Evolutionary conservation across 2,888 invertebrate species (phyloP).

Genomic region (Petrolisthes manimaculis): DNA sequence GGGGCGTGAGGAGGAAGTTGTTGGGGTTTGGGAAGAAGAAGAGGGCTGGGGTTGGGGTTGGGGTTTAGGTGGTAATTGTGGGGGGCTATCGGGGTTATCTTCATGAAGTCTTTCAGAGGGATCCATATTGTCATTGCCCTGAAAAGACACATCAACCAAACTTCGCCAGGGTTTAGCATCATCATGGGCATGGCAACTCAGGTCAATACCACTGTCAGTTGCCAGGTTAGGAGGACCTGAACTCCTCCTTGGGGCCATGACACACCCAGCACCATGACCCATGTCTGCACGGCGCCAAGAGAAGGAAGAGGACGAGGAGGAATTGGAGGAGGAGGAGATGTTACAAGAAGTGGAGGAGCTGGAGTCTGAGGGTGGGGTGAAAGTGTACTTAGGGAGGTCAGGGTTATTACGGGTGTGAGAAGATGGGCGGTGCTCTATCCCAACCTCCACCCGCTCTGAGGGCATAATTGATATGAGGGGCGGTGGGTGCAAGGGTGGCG

Average conservation of each 20-base stretch:
- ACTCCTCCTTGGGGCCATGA: slow-evolving; percentile 36
- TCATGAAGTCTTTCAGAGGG: neutral
- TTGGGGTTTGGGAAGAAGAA: neutral
- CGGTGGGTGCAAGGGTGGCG: slow-evolving; percentile 48
- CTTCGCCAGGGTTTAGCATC: slow-evolving; percentile 60
- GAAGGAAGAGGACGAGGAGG: slow-evolving; percentile 39
- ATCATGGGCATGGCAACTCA: slow-evolving; percentile 58
- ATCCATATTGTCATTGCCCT: slow-evolving; percentile 6
- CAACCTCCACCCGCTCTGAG: slow-evolving; percentile 45
- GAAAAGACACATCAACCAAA: slow-evolving; percentile 51
- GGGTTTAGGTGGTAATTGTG: neutral
- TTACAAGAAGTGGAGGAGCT: slow-evolving; percentile 43
- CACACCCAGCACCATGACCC: slow-evolving; percentile 63
- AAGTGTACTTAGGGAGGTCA: slow-evolving; percentile 63
- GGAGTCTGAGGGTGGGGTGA: slow-evolving; percentile 61
- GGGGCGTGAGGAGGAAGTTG: neutral
- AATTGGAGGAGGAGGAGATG: slow-evolving; percentile 45
- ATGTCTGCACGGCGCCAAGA: slow-evolving; percentile 33
- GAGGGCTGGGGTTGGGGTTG: neutral
- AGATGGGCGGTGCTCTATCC: slow-evolving; percentile 56
- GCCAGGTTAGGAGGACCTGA: slow-evolving; percentile 52
- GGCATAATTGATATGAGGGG: slow-evolving; percentile 50
- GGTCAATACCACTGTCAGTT: slow-evolving; percentile 57
- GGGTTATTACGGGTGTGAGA: slow-evolving; percentile 61
- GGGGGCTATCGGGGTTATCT: neutral